Base-by-base conservation (phyloP, 2,113 vertebrate genomes). In the Neodon shergylaensis region DNA sequence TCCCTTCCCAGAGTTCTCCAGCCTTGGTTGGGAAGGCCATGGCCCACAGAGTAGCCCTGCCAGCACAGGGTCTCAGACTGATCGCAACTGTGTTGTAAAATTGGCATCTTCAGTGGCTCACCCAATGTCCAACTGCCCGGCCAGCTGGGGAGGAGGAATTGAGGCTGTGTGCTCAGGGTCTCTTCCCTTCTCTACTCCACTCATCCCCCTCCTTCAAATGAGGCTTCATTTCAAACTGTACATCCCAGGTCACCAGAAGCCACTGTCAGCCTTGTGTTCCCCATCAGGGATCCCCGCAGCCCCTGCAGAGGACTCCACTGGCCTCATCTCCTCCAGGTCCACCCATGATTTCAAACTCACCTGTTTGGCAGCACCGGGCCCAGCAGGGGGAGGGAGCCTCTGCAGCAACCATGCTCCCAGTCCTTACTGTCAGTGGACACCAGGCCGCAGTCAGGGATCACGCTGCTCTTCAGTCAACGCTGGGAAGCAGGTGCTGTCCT, bases 361-460 rank as follows among this genome's bases (percentile, higher is more conserved):
- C 92, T 47, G 63, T 66, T 28, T 21, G 58, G 13, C 58, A n/a
- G 24, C 47, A 11, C 47, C 36, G 63, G 84, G 54, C 52, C 88
- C 84, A 58, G 39, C 3, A 52, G 13, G 13, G 63, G 12, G 19
- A 47, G 72, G 0, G 28, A 54, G 39, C 68, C 54, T 39, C 44
- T 63, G 39, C 22, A 2, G 31, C 42, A 21, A 42, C 12, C 3
- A 17, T 49, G n/a, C 9, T 6, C 36, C 82, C 36, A 58, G 9
- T 1, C 44, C 22, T 24, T 26, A 44, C 2, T 0, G 61, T 16
- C 28, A 5, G 33, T 0, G 0, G 42, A 44, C 0, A 0, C 72
- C 36, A 2, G 81, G 19, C n/a, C 44, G 31, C 31, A 1, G 13
- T 3, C 14, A 11, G 22, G 10, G 0, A 26, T 31, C 65, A 58